These are phyloP conservation scores for Chloroceryle aenea DNA, from an alignment of 2,113 vertebrate species.

Conservation along the genomic window DNA sequence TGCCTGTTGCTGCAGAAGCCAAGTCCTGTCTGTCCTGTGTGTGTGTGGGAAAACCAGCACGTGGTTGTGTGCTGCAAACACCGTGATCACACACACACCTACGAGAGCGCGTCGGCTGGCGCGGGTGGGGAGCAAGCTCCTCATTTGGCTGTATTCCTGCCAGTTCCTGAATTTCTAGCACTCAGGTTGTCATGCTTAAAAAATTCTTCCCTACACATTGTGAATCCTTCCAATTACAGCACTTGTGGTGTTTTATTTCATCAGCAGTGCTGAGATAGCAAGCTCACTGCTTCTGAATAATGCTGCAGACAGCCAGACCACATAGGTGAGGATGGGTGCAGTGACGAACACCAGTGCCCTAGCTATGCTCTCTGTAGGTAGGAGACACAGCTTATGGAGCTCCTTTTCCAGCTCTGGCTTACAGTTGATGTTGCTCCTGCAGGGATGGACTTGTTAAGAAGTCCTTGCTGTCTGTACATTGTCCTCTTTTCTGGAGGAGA, in stretches of 20 bases:
- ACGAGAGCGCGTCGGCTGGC: not conserved
- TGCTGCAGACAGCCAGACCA: not conserved
- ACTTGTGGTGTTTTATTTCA: not conserved
- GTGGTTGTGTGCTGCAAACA: too few relatives aligned
- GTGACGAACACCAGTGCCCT: not conserved
- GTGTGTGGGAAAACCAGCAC: rapidly evolving
- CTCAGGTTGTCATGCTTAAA: not conserved
- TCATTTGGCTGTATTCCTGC: not conserved
- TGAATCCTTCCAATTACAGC: not conserved
- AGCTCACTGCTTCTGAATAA: not conserved
- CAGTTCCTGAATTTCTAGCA: not conserved
- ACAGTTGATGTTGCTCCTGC: not conserved
- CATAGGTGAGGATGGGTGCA: too few relatives aligned
- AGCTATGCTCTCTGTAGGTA: not conserved
- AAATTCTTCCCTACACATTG: not conserved
- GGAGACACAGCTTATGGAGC: not conserved
- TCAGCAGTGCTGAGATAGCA: not conserved
- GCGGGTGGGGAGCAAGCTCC: not conserved
- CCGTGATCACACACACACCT: rapidly evolving
- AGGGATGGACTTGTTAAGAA: not conserved
- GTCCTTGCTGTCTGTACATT: not conserved
- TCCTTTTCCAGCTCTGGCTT: not conserved
- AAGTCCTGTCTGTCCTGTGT: not conserved
- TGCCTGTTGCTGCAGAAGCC: not conserved
- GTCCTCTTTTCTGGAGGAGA: not conserved